Conservation (phyloP, 1,140 invertebrate genomes). For the Drosophila baimaii region DNA sequence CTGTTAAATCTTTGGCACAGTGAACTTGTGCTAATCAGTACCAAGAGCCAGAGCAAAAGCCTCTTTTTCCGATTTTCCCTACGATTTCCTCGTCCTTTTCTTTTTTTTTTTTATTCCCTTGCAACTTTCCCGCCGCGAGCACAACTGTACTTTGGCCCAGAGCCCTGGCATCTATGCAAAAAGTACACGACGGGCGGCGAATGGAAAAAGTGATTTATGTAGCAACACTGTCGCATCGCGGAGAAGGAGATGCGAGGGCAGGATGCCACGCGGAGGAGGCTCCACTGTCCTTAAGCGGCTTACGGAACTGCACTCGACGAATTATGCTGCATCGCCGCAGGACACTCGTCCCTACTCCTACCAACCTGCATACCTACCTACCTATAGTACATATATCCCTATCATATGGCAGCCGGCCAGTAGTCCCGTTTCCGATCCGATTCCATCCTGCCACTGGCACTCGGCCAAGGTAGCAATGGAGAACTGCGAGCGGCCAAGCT, state of each 20-base stretch:
- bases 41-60: background rate
- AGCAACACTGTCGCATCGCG: constrained; percentile 23
- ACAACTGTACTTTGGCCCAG: constrained; percentile 35
- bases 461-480: constrained; percentile 4
- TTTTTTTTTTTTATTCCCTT: background rate
- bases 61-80: background rate
- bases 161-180: constrained; percentile 21
- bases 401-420: constrained; percentile 37
- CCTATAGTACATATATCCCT: background rate
- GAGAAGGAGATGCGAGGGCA: background rate
- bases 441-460: constrained; percentile 4
- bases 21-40: background rate
- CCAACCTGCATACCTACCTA: no score
- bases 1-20: no score
- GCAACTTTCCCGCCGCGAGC: background rate
- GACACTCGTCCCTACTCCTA: background rate
- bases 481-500: background rate
- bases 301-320: constrained; percentile 49
- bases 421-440: constrained; percentile 15
- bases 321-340: constrained; percentile 65
- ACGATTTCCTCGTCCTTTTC: background rate
- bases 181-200: constrained; percentile 7
- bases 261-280: constrained; percentile 1
- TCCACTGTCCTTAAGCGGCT: constrained; percentile 60
- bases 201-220: constrained; percentile 50